Evolutionary conservation across 2,797 vertebrate species (phyloP), one percentile per base, ranked within the genome.

Genomic region (Rhinella marina): DNA sequence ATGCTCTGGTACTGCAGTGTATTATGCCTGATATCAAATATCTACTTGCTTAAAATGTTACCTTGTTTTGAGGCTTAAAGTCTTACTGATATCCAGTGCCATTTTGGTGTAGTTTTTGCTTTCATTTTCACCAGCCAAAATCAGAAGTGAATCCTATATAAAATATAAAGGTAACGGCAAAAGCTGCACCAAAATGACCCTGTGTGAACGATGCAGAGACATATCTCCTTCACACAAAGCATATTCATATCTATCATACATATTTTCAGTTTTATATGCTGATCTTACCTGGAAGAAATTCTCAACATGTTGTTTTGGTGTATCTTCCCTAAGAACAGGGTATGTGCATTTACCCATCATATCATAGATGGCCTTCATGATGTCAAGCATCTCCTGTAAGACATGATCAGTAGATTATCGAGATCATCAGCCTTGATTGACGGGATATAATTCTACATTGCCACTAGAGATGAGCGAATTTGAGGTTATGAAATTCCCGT

Each of bases 271-370:
- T 72, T 72, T 19, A 72, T 72, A 41, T 17, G 29, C 41, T 32
- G 16, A 41, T 48, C 87, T 56, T 91, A 97, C 98, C 97, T 99
- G 98, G 90, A 99, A 99, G 93, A 99, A 99, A 0, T 98, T 96
- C 92, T 99, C 98, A 80, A 99, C 97, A 0, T 99, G 98, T 92
- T 99, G 97, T 89, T 97, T 96, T 27, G 98, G 98, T 0, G 98
- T 95, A 88, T 99, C 98, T 90, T 99, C 98, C 93, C 96, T 99
- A 83, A 99, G 95, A 92, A 97, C 91, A 3, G 98, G 98, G 66
- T 99, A 99, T 56, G 98, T 99, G 91, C 97, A 99, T 92, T 99
- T 99, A 0, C 98, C 98, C 98, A 99, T 99, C 98, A 99, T 99
- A 92, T 99, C 98, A 0, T 99, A 99, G 91, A 99, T 99, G 89